Conservation (phyloP, 2,888 invertebrate species). For the Tetranychus piercei region DNA sequence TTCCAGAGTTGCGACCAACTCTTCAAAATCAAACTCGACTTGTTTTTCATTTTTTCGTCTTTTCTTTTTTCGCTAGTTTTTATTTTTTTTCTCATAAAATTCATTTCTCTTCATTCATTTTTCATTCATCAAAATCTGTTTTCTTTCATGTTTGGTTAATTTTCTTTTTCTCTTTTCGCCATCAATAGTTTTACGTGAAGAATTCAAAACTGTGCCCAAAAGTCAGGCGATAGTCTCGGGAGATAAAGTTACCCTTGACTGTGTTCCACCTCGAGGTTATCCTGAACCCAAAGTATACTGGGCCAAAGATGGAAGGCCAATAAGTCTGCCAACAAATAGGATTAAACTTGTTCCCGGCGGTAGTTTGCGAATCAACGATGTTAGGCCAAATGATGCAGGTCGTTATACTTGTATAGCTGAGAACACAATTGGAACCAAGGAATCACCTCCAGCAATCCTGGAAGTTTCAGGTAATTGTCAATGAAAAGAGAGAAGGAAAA, state of each 20-base stretch:
- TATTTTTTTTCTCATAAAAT: too few species aligned
- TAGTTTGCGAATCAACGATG: slow-evolving; percentile 71
- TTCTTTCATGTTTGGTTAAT: background rate
- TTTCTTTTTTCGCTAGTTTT: too few species aligned
- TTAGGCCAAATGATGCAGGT: slow-evolving; percentile 70
- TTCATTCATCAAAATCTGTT: background rate
- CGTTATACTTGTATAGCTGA: slow-evolving; percentile 77
- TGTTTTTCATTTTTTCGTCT: too few species aligned
- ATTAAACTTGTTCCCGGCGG: slow-evolving; percentile 59
- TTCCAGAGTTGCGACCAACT: too few species aligned
- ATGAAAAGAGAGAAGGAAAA: background rate
- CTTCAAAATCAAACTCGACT: too few species aligned
- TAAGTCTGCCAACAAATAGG: slow-evolving; percentile 31
- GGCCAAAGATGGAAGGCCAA: slow-evolving; percentile 62
- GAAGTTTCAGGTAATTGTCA: slow-evolving; percentile 54
- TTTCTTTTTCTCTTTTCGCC: background rate
- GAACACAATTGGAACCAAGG: slow-evolving; percentile 70
- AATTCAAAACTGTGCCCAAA: slow-evolving; percentile 65
- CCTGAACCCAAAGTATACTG: slow-evolving; percentile 72
- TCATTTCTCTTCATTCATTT: background rate
- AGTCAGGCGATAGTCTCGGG: slow-evolving; percentile 67
- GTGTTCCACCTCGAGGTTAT: slow-evolving; percentile 64
- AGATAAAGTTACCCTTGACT: slow-evolving; percentile 63
- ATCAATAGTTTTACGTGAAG: slow-evolving; percentile 56
- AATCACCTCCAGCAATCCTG: slow-evolving; percentile 58